phyloP scores from a whole-genome alignment of 2,888 invertebrate genomes.

The Nymphalis polychloros region DNA sequence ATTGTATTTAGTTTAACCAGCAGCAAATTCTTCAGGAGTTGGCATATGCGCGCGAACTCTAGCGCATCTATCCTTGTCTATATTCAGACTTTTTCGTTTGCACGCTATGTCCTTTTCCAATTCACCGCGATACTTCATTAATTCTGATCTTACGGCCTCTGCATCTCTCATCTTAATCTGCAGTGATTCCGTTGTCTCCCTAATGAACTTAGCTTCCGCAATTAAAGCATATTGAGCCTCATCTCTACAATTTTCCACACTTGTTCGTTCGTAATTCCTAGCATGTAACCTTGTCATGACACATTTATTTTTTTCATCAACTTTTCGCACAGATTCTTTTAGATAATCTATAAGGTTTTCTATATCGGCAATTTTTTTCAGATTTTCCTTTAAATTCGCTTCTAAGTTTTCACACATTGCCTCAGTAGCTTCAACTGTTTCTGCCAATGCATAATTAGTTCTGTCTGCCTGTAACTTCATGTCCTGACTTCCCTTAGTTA shows the following conservation, averaged over 20 bases:
- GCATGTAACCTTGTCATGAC: slow-evolving; percentile 91
- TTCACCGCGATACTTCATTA: slow-evolving; percentile 84
- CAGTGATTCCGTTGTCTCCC: slow-evolving; percentile 73
- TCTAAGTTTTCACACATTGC: slow-evolving; percentile 86
- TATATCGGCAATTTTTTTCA: slow-evolving; percentile 87
- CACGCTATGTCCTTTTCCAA: slow-evolving; percentile 87
- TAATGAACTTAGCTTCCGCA: slow-evolving; percentile 85
- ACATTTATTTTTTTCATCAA: slow-evolving; percentile 89
- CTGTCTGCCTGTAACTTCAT: slow-evolving; percentile 91
- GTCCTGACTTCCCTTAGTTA: slow-evolving; percentile 90
- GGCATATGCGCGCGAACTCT: slow-evolving; percentile 86
- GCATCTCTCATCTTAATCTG: slow-evolving; percentile 84
- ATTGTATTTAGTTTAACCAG: slow-evolving; percentile 52
- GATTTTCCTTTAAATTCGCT: slow-evolving; percentile 85
- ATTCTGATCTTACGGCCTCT: slow-evolving; percentile 73
- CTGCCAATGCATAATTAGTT: slow-evolving; percentile 87
- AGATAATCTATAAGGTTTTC: slow-evolving; percentile 88
- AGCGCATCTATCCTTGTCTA: slow-evolving; percentile 84
- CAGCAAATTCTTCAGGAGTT: slow-evolving; percentile 84
- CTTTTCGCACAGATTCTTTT: slow-evolving; percentile 84
- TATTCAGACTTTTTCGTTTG: slow-evolving; percentile 86
- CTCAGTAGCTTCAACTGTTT: slow-evolving; percentile 87
- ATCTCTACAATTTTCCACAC: slow-evolving; percentile 93
- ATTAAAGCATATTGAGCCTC: slow-evolving; percentile 88
- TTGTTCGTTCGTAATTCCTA: slow-evolving; percentile 85